Conservation (phyloP, 1,140 invertebrate genomes). For the Brevipalpus yothersi region DNA sequence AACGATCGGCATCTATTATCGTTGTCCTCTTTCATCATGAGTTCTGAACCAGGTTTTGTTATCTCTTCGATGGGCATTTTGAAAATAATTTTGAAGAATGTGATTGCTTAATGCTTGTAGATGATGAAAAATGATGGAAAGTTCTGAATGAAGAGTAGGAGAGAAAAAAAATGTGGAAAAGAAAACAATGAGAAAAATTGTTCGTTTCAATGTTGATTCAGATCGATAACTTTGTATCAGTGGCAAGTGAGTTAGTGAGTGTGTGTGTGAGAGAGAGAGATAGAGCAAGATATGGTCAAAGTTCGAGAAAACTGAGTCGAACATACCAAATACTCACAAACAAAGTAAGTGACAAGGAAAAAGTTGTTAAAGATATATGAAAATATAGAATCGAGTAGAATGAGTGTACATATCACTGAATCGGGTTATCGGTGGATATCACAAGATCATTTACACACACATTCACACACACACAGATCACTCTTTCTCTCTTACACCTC, state of each 20-base stretch:
- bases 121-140: background rate
- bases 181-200: background rate
- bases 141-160: background rate
- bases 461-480: too few species aligned
- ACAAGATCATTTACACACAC: too few species aligned
- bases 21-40: background rate
- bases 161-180: background rate
- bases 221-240: background rate
- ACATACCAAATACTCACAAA: too few species aligned
- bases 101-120: background rate
- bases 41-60: background rate
- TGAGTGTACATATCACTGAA: too few species aligned
- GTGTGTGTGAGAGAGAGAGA: background rate
- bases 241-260: background rate
- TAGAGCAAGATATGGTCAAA: background rate
- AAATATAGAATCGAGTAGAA: too few species aligned
- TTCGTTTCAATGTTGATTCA: background rate
- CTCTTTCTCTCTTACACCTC: too few species aligned
- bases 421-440: too few species aligned
- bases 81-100: background rate
- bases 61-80: background rate
- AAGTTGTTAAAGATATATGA: too few species aligned
- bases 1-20: slow-evolving; percentile 1
- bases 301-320: too few species aligned
- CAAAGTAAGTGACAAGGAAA: too few species aligned